Evolutionary conservation across 2,888 invertebrate genomes (phyloP).

Genomic region (Nomada ferruginata): DNA sequence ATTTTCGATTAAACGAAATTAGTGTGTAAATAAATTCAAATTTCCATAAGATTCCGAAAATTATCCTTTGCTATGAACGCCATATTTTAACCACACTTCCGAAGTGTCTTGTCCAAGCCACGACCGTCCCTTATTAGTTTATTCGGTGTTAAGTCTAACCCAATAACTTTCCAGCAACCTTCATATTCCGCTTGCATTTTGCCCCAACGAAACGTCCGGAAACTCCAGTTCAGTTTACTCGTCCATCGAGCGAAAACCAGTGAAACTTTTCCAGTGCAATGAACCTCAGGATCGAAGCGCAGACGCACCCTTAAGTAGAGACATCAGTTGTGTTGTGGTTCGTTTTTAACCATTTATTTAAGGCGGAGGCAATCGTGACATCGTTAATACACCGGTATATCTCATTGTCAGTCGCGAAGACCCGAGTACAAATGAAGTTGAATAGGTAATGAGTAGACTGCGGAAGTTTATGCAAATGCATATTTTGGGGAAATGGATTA

Average conservation of each 20-base stretch:
- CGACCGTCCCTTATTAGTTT: constrained; percentile 17
- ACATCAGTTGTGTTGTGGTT: constrained; percentile 19
- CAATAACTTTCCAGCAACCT: constrained; percentile 44
- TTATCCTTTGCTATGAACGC: too few species aligned
- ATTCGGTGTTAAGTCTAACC: constrained; percentile 24
- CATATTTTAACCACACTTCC: not conserved
- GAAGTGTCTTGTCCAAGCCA: too few species aligned
- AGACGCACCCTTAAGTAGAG: constrained; percentile 49
- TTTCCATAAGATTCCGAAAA: too few species aligned
- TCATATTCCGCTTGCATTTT: constrained; percentile 18
- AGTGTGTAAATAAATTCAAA: too few species aligned
- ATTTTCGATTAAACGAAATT: too few species aligned
- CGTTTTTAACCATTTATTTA: constrained; percentile 56
- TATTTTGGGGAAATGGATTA: too few species aligned
- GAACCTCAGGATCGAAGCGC: constrained; percentile 47
- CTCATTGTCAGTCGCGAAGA: constrained; percentile 44
- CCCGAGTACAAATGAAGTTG: constrained; percentile 60
- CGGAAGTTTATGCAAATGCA: too few species aligned
- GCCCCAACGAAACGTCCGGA: constrained; percentile 6
- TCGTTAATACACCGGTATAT: constrained; percentile 47
- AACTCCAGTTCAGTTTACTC: constrained; percentile 19
- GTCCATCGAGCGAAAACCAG: constrained; percentile 55
- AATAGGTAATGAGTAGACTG: constrained; percentile 67
- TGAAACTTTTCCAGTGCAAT: constrained; percentile 63
- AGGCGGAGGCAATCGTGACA: constrained; percentile 63